Evolutionary conservation across 2,797 vertebrate genomes (phyloP).

Genomic region (Sphenodon punctatus): DNA sequence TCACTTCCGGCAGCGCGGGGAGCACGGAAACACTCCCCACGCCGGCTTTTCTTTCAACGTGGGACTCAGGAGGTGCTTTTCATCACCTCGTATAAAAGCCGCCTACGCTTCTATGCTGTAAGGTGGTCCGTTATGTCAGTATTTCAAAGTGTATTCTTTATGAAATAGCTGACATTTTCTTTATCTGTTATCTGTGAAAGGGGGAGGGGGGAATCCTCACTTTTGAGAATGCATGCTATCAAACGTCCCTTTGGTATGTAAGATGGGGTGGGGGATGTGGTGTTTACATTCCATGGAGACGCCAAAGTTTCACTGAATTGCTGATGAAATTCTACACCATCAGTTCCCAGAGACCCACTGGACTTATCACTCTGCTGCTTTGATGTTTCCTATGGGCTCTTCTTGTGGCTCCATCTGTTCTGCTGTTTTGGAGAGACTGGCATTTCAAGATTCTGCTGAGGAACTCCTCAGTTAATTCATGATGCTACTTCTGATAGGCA

Average conservation of each 20-base stretch:
- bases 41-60: too few species aligned
- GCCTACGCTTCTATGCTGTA: too few species aligned
- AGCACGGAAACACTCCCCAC: too few species aligned
- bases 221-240: neutral
- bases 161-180: neutral
- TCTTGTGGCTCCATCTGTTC: neutral
- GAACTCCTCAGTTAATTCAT: neutral
- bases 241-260: neutral
- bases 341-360: neutral
- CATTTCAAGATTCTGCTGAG: neutral
- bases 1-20: too few species aligned
- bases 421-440: neutral
- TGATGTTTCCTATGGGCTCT: neutral
- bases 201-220: too few species aligned
- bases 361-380: neutral
- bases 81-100: too few species aligned
- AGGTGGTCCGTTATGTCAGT: neutral
- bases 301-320: neutral
- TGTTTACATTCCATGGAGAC: conserved; percentile 2
- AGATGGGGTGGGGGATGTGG: neutral
- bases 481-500: neutral
- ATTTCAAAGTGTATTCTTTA: neutral
- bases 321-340: neutral
- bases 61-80: too few species aligned
- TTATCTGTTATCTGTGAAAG: too few species aligned